Conservation (phyloP, 2,113 vertebrate species). For the Coturnix japonica region DNA sequence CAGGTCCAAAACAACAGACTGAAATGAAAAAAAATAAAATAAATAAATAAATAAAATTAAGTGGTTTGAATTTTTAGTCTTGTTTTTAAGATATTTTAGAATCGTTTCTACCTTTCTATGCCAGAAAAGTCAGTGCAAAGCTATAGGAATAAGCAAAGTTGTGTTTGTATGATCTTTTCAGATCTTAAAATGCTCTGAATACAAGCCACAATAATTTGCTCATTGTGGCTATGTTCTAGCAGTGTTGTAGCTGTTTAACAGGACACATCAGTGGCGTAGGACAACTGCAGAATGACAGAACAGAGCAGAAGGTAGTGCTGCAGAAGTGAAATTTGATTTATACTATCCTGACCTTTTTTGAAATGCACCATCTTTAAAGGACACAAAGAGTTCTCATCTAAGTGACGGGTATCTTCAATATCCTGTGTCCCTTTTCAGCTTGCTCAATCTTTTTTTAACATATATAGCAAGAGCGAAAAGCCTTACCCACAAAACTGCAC, state of each 20-base stretch:
- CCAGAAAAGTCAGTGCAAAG: neutral
- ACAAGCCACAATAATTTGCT: no score
- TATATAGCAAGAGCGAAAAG: neutral
- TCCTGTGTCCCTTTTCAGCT: neutral
- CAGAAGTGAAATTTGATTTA: slow-evolving; percentile 4
- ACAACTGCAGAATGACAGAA: neutral
- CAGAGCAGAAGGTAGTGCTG: neutral
- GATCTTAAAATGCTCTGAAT: neutral
- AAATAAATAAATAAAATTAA: neutral
- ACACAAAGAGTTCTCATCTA: neutral
- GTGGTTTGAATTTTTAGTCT: neutral
- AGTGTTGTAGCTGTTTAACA: neutral
- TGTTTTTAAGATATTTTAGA: neutral
- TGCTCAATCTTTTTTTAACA: neutral
- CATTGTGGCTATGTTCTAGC: neutral
- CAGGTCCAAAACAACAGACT: neutral
- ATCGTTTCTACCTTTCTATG: neutral
- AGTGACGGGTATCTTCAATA: neutral
- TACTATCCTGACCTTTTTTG: neutral
- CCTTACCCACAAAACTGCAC: neutral
- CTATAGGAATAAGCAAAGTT: neutral
- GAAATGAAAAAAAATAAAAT: neutral
- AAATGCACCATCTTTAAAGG: neutral
- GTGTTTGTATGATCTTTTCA: neutral
- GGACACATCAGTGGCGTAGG: neutral